These are phyloP conservation scores for Macrosoma leucophasiata DNA, from an alignment of 2,888 invertebrate species.

Conservation along the genomic window DNA sequence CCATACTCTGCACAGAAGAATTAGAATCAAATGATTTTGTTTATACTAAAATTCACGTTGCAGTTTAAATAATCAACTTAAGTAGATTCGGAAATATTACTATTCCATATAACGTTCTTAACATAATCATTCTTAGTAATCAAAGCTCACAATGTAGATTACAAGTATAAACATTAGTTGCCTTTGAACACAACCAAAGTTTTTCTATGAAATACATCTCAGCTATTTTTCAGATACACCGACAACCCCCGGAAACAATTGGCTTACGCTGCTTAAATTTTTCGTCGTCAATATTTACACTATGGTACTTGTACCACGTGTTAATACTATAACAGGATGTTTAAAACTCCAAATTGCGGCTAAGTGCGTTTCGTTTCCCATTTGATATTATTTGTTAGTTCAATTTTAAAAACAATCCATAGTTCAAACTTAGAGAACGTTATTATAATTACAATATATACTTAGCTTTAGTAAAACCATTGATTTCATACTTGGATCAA, in stretches of 20 bases:
- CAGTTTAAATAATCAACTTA: too few relatives aligned
- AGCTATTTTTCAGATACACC: conserved; percentile 26
- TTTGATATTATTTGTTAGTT: conserved; percentile 62
- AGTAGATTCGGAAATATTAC: too few relatives aligned
- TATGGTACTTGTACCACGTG: conserved; percentile 56
- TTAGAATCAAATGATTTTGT: too few relatives aligned
- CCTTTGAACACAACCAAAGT: conserved; percentile 10
- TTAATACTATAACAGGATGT: conserved; percentile 66
- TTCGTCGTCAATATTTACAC: conserved; percentile 59
- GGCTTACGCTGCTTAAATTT: conserved; percentile 46
- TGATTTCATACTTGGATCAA: too few relatives aligned
- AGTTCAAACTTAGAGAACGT: conserved; percentile 48
- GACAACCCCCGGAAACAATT: conserved; percentile 43
- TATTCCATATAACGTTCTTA: too few relatives aligned
- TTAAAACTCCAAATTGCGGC: conserved; percentile 56
- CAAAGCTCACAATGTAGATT: too few relatives aligned
- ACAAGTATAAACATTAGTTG: background rate
- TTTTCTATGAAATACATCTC: conserved; percentile 19
- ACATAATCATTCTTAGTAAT: too few relatives aligned
- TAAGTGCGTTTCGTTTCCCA: conserved; percentile 66
- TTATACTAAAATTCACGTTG: too few relatives aligned
- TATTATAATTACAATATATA: too few relatives aligned
- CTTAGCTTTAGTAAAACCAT: too few relatives aligned
- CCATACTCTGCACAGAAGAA: too few relatives aligned
- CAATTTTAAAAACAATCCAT: conserved; percentile 55